Evolutionary conservation across 2,113 vertebrate genomes (phyloP).

Genomic region (Perca schrenkii): DNA sequence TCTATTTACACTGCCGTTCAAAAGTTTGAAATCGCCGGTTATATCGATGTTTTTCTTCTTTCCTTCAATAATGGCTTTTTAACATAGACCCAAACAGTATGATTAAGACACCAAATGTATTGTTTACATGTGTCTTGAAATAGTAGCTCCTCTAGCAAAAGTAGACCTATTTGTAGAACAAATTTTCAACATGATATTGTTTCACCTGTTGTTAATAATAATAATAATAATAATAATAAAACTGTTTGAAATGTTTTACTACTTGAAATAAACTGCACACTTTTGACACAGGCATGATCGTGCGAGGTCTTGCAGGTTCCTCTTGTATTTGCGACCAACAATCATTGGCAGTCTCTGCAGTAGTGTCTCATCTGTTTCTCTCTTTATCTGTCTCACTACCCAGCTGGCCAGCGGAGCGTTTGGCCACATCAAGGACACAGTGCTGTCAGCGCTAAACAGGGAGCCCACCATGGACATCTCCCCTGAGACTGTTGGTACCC

Average conservation of each 20-base stretch:
- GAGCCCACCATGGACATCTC: slow-evolving; percentile 98
- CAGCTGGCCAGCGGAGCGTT: slow-evolving; percentile 97
- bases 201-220: not conserved
- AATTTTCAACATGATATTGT: not conserved
- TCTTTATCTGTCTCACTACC: slow-evolving; percentile 3
- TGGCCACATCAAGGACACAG: slow-evolving; percentile 97
- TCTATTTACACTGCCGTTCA: not conserved
- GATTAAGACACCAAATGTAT: not conserved
- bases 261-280: not conserved
- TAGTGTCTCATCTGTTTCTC: not conserved
- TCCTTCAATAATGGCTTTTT: not conserved
- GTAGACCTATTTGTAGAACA: not conserved
- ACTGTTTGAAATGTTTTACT: not conserved
- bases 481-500: slow-evolving; percentile 94
- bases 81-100: not conserved
- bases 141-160: not conserved
- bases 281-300: not conserved
- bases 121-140: not conserved
- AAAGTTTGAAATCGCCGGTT: too few species aligned
- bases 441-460: slow-evolving; percentile 93
- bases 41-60: not conserved
- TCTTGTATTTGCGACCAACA: not conserved
- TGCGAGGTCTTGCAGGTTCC: not conserved
- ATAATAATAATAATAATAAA: too few species aligned
- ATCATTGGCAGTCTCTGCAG: not conserved